These are phyloP conservation scores for Ernsta delagoae DNA, from an alignment of 2,888 invertebrate genomes.

Conservation along the genomic window DNA sequence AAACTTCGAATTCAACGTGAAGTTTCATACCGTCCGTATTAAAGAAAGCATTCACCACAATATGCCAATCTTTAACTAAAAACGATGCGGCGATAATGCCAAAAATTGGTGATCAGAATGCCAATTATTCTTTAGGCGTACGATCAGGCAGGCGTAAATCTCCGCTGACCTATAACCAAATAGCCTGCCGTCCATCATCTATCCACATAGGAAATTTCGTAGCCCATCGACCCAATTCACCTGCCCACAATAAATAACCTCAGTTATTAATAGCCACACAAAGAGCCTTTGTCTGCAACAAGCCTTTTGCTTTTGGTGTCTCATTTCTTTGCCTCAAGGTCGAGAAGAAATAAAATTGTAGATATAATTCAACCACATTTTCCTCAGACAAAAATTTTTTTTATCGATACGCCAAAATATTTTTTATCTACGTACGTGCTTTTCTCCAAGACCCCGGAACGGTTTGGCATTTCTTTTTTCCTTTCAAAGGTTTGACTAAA, in stretches of 20 bases:
- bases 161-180: slow-evolving; percentile 9
- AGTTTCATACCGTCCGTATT: no score
- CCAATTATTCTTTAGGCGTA: background rate
- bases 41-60: background rate
- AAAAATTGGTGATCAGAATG: background rate
- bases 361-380: no score
- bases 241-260: slow-evolving; percentile 27
- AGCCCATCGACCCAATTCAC: slow-evolving; percentile 28
- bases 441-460: no score
- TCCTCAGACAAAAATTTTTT: no score
- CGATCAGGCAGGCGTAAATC: background rate
- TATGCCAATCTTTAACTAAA: background rate
- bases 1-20: no score
- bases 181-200: slow-evolving; percentile 12
- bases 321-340: background rate
- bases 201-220: slow-evolving; percentile 18
- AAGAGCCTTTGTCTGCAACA: slow-evolving; percentile 27
- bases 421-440: no score
- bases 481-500: no score
- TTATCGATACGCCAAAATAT: no score
- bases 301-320: slow-evolving; percentile 13
- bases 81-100: background rate
- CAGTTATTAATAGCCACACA: slow-evolving; percentile 34
- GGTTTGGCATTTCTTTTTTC: no score
- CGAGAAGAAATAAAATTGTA: background rate